Conservation (phyloP, 2,113 vertebrate species). For the Melospiza georgiana region DNA sequence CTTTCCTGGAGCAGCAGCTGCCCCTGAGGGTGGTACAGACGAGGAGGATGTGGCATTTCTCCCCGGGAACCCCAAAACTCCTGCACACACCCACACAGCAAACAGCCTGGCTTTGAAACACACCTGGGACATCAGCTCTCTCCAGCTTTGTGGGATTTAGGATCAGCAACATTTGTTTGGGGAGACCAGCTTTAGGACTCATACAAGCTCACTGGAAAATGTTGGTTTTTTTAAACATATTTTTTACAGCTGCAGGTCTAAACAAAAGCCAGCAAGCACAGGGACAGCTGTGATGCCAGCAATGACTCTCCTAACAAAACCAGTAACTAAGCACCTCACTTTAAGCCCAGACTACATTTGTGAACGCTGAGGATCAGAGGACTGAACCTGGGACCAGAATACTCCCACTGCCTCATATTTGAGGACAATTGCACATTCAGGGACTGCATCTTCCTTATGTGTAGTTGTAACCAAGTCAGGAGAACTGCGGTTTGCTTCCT, state of each 20-base stretch:
- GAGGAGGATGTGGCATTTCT: accelerated
- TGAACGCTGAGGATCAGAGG: background rate
- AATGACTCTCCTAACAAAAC: background rate
- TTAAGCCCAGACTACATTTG: background rate
- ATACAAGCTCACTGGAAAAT: background rate
- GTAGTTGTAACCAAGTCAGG: background rate
- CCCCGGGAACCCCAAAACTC: background rate
- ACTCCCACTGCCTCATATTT: background rate
- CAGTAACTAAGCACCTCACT: background rate
- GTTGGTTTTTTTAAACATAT: accelerated
- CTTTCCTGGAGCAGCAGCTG: background rate
- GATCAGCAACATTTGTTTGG: accelerated
- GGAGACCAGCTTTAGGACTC: background rate
- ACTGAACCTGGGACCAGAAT: background rate
- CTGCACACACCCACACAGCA: accelerated
- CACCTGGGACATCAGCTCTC: background rate
- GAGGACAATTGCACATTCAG: background rate
- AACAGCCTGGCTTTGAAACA: background rate
- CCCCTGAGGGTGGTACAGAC: accelerated
- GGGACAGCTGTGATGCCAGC: background rate
- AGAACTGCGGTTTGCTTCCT: background rate
- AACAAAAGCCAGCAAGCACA: background rate
- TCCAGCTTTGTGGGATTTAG: background rate
- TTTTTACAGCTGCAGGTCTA: background rate
- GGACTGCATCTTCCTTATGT: background rate